Percentiles rank a stretch among this genome's conserved stretches.
These are phyloP conservation scores for Brotula barbata DNA, from an alignment of 2,797 vertebrate species.

Conservation along the genomic window DNA sequence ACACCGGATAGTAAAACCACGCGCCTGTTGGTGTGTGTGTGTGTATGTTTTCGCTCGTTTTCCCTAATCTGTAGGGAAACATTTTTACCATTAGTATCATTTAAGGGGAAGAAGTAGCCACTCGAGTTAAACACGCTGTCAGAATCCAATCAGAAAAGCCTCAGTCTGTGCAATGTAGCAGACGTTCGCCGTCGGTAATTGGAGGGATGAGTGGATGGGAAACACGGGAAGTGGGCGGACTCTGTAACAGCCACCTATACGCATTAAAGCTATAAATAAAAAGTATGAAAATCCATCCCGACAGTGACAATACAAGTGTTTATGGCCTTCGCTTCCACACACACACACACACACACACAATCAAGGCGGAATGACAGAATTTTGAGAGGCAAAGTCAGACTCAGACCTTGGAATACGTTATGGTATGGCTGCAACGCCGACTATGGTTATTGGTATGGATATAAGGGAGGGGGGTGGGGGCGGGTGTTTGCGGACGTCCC, in stretches of 20 bases:
- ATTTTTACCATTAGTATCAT: background rate
- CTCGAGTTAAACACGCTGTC: background rate
- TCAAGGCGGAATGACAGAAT: conserved; percentile 62
- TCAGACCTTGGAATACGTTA: conserved; percentile 74
- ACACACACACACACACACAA: too few relatives aligned
- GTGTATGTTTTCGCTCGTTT: background rate
- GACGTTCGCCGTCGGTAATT: conserved; percentile 17
- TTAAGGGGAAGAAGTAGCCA: background rate
- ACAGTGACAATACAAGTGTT: conserved; percentile 58
- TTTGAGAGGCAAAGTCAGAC: conserved; percentile 68
- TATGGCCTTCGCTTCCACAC: conserved; percentile 63
- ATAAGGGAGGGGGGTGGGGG: conserved; percentile 50
- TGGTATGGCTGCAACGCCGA: conserved; percentile 42
- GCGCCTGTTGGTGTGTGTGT: too few relatives aligned
- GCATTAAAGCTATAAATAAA: conserved; percentile 51
- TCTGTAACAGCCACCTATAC: conserved; percentile 22
- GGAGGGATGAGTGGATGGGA: conserved; percentile 14
- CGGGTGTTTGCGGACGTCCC: conserved; percentile 68
- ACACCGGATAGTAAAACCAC: background rate
- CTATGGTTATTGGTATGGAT: conserved; percentile 67
- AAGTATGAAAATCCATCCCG: conserved; percentile 55
- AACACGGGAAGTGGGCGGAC: conserved; percentile 3
- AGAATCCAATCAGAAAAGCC: conserved; percentile 3
- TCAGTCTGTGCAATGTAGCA: background rate
- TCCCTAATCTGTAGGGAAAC: background rate